These are phyloP conservation scores for Pseudachorutes palmiensis DNA, from an alignment of 1,140 invertebrate genomes.

Conservation along the genomic window DNA sequence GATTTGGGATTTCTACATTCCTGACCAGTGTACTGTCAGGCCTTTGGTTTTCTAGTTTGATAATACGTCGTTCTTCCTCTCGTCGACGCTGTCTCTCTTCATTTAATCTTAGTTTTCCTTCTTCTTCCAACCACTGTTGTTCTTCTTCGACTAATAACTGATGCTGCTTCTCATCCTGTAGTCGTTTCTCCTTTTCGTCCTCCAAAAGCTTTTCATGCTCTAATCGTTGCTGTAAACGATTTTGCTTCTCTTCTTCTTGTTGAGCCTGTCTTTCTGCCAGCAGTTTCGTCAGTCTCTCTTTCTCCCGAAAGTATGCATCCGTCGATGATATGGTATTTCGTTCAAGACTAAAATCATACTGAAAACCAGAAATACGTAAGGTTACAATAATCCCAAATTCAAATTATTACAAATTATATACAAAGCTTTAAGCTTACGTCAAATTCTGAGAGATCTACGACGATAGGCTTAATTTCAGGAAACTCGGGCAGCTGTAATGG, in stretches of 20 bases:
- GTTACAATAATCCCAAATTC: neutral
- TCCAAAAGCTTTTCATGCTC: neutral
- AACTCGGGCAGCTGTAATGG: conserved; percentile 26
- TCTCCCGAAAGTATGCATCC: neutral
- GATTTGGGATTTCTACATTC: no score
- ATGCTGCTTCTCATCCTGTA: no score
- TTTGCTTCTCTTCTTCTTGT: conserved; percentile 14
- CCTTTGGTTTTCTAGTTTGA: no score
- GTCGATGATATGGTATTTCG: conserved; percentile 13
- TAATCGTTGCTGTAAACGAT: neutral
- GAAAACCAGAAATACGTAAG: conserved; percentile 18
- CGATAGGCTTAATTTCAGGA: conserved; percentile 20
- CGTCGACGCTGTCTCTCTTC: no score
- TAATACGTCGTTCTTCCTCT: conserved; percentile 6
- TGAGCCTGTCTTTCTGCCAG: neutral
- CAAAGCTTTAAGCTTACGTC: neutral
- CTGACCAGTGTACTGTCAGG: no score
- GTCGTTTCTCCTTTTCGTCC: conserved; percentile 8
- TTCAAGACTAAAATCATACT: conserved; percentile 36
- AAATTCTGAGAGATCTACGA: neutral
- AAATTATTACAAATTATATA: neutral
- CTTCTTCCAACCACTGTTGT: no score
- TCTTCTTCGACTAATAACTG: no score
- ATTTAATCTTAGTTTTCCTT: no score
- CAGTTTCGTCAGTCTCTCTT: neutral